Percentiles rank a stretch among this genome's conserved stretches.
phyloP scores from a whole-genome alignment of 2,113 vertebrate species.

The Cricetomys ansorgei region DNA sequence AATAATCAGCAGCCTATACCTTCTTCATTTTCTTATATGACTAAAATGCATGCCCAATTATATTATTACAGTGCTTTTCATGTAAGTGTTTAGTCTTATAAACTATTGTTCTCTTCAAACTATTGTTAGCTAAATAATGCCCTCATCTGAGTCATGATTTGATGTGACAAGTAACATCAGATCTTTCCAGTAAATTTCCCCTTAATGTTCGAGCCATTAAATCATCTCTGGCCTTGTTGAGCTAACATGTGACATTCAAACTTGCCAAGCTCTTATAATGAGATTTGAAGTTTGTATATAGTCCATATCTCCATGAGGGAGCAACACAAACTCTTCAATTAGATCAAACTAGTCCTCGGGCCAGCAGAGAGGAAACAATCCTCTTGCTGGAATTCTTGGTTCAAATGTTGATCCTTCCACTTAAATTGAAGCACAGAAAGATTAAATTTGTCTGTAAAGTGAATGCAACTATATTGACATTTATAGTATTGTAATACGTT shows the following conservation, averaged over 20 bases:
- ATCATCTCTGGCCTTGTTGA: neutral
- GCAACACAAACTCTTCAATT: slow-evolving; percentile 30
- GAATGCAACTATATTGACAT: neutral
- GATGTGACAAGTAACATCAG: neutral
- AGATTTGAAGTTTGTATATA: slow-evolving; percentile 5
- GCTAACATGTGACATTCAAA: neutral
- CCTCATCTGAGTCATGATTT: neutral
- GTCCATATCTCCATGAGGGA: neutral
- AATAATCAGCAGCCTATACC: neutral
- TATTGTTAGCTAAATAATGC: neutral
- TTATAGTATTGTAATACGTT: neutral
- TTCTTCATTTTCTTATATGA: slow-evolving; percentile 3
- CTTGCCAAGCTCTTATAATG: neutral
- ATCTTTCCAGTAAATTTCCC: neutral
- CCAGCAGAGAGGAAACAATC: neutral
- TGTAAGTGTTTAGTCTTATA: neutral
- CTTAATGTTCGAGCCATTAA: neutral
- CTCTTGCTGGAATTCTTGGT: neutral
- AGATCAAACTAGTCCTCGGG: slow-evolving; percentile 2
- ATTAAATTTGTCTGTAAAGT: neutral
- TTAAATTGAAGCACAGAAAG: neutral
- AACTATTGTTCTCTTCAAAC: neutral
- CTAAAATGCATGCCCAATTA: neutral
- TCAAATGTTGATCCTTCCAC: neutral
- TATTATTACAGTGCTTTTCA: neutral